A percentile compares a stretch with the other conserved stretches of the same genome.
Conservation (phyloP, 2,797 vertebrate species). For the Stomatorhinus walkeri region DNA sequence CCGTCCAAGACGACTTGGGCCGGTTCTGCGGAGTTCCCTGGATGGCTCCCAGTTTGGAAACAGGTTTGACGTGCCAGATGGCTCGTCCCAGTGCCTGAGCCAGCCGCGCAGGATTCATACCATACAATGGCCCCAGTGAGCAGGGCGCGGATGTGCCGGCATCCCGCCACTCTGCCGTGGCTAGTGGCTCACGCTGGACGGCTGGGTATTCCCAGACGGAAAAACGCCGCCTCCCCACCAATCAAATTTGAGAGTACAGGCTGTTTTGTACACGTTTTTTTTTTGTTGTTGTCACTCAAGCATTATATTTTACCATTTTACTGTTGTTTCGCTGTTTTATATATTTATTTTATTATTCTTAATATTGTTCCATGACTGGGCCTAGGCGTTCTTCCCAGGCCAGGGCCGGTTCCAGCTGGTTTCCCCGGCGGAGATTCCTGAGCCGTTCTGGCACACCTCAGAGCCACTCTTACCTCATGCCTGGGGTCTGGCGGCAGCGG, state of each 20-base stretch:
- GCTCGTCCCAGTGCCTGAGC: conserved; percentile 30
- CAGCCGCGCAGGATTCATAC: conserved; percentile 37
- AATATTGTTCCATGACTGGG: conserved; percentile 9
- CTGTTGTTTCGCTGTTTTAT: neutral
- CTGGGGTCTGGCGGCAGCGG: neutral
- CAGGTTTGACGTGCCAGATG: conserved; percentile 44
- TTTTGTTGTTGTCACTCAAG: conserved; percentile 23
- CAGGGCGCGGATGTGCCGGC: conserved; percentile 49
- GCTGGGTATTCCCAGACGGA: neutral
- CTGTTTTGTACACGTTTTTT: conserved; percentile 4
- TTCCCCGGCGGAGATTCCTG: conserved; percentile 9
- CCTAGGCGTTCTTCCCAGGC: neutral
- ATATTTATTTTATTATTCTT: conserved; percentile 7
- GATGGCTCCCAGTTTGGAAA: conserved; percentile 30
- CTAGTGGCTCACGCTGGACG: neutral
- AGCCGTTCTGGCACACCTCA: neutral
- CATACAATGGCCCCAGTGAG: conserved; percentile 30
- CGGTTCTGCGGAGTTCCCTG: conserved; percentile 34
- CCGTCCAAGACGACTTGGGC: conserved; percentile 23
- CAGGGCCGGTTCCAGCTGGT: neutral
- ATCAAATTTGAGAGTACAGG: neutral
- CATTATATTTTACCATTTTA: neutral
- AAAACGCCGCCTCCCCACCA: neutral
- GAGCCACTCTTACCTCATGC: neutral
- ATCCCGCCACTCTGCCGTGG: conserved; percentile 1